A percentile compares a stretch with the other conserved stretches of the same genome.
phyloP scores from a whole-genome alignment of 1,140 invertebrate genomes.

The Ptiloglossa arizonensis region DNA sequence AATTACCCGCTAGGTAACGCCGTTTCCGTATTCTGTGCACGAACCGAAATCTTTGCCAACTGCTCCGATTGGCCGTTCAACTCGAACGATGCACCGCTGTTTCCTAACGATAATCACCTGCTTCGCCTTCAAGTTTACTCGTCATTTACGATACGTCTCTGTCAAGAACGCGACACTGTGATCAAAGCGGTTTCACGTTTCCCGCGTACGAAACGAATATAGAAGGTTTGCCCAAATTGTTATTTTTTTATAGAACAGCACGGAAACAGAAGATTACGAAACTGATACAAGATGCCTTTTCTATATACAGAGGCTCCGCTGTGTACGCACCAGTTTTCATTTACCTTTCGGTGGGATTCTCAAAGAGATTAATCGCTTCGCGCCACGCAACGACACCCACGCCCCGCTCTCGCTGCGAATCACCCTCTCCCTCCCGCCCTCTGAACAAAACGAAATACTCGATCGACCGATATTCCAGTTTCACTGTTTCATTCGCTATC shows the following conservation, averaged over 20 bases:
- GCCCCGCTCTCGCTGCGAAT: too few species aligned
- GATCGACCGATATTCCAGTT: not conserved
- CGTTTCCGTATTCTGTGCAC: not conserved
- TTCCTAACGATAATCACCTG: not conserved
- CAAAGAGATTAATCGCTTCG: not conserved
- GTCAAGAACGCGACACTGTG: not conserved
- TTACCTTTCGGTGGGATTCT: not conserved
- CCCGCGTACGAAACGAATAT: not conserved
- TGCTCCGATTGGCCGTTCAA: slow-evolving; percentile 12
- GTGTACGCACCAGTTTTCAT: not conserved
- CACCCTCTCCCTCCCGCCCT: too few species aligned
- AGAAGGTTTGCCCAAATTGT: slow-evolving; percentile 9
- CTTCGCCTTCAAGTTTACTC: not conserved
- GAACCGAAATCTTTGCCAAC: slow-evolving; percentile 6
- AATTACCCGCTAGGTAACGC: slow-evolving; percentile 8
- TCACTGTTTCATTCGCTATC: not conserved
- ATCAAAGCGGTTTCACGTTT: not conserved
- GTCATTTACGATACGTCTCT: not conserved
- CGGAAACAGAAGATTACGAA: not conserved
- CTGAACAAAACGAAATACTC: too few species aligned
- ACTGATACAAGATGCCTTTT: not conserved
- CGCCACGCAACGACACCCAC: too few species aligned
- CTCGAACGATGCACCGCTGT: not conserved
- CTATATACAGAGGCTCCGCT: too few species aligned
- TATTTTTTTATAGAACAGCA: slow-evolving; percentile 1